These are phyloP conservation scores for Ganaspis brasiliensis DNA, from an alignment of 2,888 invertebrate genomes.

Conservation along the genomic window DNA sequence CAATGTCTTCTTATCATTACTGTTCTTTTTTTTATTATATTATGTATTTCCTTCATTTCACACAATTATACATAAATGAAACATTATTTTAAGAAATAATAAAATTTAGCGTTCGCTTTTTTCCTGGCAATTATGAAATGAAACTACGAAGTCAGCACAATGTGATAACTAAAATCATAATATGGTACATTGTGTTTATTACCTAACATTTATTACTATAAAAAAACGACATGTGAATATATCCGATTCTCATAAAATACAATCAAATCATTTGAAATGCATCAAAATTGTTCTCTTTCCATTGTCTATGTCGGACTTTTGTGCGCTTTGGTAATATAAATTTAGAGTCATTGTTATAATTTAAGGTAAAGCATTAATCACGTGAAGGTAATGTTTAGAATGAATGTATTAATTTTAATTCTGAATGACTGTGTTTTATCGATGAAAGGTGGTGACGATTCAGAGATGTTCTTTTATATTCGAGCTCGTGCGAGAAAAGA, in stretches of 20 bases:
- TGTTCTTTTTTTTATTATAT: too few relatives aligned
- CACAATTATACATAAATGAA: too few relatives aligned
- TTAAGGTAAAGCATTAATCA: not conserved
- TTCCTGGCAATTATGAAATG: too few relatives aligned
- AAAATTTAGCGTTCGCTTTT: too few relatives aligned
- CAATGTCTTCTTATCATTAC: too few relatives aligned
- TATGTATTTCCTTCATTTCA: too few relatives aligned
- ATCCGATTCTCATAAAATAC: not conserved
- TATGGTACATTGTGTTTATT: not conserved
- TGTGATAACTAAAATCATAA: not conserved
- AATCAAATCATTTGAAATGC: slow-evolving; percentile 5
- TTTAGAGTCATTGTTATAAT: slow-evolving; percentile 10
- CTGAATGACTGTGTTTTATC: not conserved
- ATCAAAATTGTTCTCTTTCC: not conserved
- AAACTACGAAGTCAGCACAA: not conserved
- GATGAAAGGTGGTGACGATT: slow-evolving; percentile 14
- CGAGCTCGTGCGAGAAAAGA: slow-evolving; percentile 20
- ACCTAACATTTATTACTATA: not conserved
- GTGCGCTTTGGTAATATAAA: not conserved
- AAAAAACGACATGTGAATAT: not conserved
- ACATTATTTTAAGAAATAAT: too few relatives aligned
- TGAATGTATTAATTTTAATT: slow-evolving; percentile 17
- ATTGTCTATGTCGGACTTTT: not conserved
- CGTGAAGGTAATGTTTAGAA: not conserved
- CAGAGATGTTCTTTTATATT: slow-evolving; percentile 12